phyloP scores from a whole-genome alignment of 2,797 vertebrate species.

The Tolypeutes matacus region DNA sequence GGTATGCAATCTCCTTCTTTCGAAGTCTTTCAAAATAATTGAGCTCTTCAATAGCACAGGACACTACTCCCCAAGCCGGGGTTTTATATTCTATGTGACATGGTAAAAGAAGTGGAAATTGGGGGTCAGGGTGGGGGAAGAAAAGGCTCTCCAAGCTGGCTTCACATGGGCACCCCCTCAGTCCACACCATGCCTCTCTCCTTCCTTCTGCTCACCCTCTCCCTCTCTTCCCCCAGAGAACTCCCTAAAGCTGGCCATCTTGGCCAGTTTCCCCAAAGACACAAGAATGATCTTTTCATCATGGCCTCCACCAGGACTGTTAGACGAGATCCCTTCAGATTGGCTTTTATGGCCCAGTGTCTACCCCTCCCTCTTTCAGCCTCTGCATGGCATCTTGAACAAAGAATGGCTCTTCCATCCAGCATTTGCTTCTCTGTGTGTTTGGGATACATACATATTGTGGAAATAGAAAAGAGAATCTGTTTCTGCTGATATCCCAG shows the following conservation, averaged over 20 bases:
- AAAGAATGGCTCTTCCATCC: neutral
- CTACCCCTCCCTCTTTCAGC: slow-evolving; percentile 65
- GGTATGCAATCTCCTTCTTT: neutral
- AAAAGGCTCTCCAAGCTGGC: neutral
- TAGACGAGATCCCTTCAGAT: slow-evolving; percentile 5
- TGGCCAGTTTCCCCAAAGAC: neutral
- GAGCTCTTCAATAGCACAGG: neutral
- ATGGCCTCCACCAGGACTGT: neutral
- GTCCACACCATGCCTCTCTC: neutral
- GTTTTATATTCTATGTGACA: neutral
- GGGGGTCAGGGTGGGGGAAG: neutral
- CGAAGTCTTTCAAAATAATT: neutral
- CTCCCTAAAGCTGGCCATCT: neutral
- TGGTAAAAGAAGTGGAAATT: rapidly evolving
- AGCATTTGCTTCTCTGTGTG: slow-evolving; percentile 1
- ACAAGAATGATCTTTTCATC: neutral
- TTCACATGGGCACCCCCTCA: no score
- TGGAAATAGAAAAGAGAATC: slow-evolving; percentile 64
- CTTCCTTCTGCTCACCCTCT: neutral
- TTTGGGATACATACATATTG: slow-evolving; percentile 13
- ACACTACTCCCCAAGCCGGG: neutral
- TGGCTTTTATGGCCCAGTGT: rapidly evolving
- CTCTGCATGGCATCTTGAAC: rapidly evolving
- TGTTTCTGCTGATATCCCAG: slow-evolving; percentile 47
- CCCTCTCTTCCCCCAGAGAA: neutral